Base-by-base conservation (phyloP, 2,113 vertebrate genomes). In the Zootoca vivipara region DNA sequence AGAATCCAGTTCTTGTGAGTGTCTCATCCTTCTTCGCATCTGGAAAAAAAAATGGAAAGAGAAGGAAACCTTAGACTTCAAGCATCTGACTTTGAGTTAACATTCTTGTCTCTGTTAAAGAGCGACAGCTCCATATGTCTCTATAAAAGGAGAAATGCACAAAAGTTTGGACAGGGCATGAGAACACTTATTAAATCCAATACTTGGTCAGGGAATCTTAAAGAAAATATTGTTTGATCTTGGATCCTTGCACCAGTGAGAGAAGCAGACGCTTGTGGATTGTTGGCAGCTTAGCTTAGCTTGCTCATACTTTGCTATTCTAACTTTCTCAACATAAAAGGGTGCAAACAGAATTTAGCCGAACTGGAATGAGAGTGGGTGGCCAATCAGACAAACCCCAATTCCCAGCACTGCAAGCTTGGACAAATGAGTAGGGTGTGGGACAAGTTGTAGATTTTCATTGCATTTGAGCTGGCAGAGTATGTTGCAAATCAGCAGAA, bases 31-130 rank as follows among this genome's bases (percentile, higher is more conserved):
- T 93, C 83, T 89, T 93, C 93, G 88, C 91, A 89, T 94, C 93
- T 95, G 94, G 96, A 96, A 96, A 96, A 96, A 96, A 94, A 94
- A 95, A 93, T 94, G 93, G 64, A 30, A 73, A 73, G 85, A 92
- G 93, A 91, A 91, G 91, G 92, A 94, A 96, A 95, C 81, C 85
- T 89, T 92, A 93, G 90, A 90, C 86, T 79, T 77, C 83, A 94
- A 93, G 95, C 96, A 67, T 95, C 91, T 96, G 89, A 92, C 91
- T 94, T 95, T 85, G 82, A 83, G 89, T 91, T 28, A 92, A 91
- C 94, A 93, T 87, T 85, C 80, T 93, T 95, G 93, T 94, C 89
- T 93, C 84, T 89, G 80, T 94, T 96, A 89, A 93, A 94, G 91
- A 86, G 42, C 88, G 72, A 90, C 93, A 89, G 79, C 56, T 93